These are phyloP conservation scores for Heliconius charithonia DNA, from an alignment of 2,888 invertebrate genomes.

Conservation along the genomic window DNA sequence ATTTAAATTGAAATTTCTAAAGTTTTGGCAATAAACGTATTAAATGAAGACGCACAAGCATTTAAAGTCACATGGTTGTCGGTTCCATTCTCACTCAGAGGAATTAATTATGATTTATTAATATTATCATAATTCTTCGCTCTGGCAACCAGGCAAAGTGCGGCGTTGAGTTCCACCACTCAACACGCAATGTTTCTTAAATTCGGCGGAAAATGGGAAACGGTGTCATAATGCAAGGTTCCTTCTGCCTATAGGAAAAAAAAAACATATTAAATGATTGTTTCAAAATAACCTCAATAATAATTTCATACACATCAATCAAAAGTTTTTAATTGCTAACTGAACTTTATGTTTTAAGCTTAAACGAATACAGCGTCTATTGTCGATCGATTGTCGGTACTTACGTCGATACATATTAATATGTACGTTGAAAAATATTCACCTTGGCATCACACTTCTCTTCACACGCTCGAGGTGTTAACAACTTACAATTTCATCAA, in stretches of 20 bases:
- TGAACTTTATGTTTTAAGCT: no score
- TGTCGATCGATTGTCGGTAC: constrained; percentile 23
- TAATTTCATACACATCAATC: constrained; percentile 1
- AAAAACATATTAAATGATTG: background rate
- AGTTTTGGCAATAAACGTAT: background rate
- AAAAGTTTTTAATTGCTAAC: constrained; percentile 1
- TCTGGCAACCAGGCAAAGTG: no score
- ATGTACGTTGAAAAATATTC: constrained; percentile 26
- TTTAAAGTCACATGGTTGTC: no score
- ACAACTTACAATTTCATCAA: background rate
- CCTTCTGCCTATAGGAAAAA: no score
- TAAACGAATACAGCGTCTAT: constrained; percentile 3
- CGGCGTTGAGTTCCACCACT: no score
- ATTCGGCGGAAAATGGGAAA: no score
- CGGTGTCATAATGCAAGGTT: no score
- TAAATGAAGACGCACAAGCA: background rate
- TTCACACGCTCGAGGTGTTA: constrained; percentile 47
- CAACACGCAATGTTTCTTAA: no score
- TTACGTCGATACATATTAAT: background rate
- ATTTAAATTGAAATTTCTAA: background rate
- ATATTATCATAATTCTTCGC: no score
- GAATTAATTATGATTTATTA: no score
- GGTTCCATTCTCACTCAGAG: no score
- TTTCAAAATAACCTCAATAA: background rate
- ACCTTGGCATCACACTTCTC: constrained; percentile 58